Evolutionary conservation across 2,113 vertebrate genomes (phyloP).

Genomic region (Nannospalax galili): DNA sequence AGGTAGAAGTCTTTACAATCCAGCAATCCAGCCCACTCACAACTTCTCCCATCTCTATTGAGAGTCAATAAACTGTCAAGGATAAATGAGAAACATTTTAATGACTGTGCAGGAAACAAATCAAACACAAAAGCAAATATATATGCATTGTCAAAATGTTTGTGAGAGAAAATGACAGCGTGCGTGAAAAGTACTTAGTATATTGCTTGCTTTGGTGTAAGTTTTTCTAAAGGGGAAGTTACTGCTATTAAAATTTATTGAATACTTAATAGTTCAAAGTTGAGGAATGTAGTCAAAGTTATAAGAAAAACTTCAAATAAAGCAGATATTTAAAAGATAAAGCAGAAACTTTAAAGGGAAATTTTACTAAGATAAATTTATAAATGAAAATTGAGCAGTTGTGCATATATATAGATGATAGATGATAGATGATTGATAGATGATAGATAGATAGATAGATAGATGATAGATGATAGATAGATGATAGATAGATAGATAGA

Average conservation of each 20-base stretch:
- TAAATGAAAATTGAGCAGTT: background rate
- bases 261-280: background rate
- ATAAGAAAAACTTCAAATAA: background rate
- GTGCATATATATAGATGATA: too few species aligned
- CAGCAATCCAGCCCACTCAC: too few species aligned
- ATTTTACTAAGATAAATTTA: background rate
- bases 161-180: too few species aligned
- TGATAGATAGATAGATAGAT: too few species aligned
- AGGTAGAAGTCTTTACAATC: too few species aligned
- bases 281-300: background rate
- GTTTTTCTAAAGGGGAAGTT: too few species aligned
- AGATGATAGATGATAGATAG: too few species aligned
- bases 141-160: too few species aligned
- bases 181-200: background rate
- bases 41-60: too few species aligned
- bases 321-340: background rate
- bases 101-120: background rate
- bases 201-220: rapidly evolving
- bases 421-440: too few species aligned
- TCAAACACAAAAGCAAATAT: background rate
- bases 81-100: background rate
- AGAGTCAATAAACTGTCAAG: background rate
- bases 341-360: background rate
- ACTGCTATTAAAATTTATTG: background rate
- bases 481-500: too few species aligned